Base-by-base conservation (phyloP, 2,113 vertebrate genomes). In the Rallus limicola region DNA sequence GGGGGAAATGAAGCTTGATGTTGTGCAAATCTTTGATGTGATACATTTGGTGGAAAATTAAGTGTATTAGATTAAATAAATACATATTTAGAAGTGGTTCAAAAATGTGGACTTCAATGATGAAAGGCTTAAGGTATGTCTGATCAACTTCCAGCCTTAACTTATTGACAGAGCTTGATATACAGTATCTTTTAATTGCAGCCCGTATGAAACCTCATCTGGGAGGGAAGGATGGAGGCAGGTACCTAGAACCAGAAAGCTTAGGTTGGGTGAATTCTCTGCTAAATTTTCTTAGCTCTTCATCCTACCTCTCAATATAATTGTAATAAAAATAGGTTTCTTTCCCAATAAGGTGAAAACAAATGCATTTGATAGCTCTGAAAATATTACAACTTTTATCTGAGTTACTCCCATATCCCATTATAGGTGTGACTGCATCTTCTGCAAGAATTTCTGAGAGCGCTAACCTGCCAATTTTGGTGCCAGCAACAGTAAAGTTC, bases 31-130 rank as follows among this genome's bases (percentile, higher is more conserved):
- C 16, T 65, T 69, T 77, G 28, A 58, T 85, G 38, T 93, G 75
- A 76, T 87, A 48, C 5, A n/a, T 78, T 91, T 84, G 68, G 34
- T 93, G 65, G 67, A 55, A 87, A 79, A 79, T 24, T 38, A 52
- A 82, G 46, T 78, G 80, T 86, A 60, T 67, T 83, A 80, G 53
- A 56, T 91, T 28, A 82, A 94, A 92, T 93, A 84, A 93, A 84
- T 59, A 31, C 70, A 24, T 67, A 31, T 85, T 90, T 92, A 87
- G 82, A 38, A 71, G 19, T 75, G 58, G 42, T 93, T 93, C 48
- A 56, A 65, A 95, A 84, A 72, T 72, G 33, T 77, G 68, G 26
- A 50, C 63, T 93, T 96, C 9, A 86, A 72, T 95, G 9, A 33
- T 74, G 55, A 63, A 81, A 87, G 29, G 2, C 52, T 84, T 77